Conservation (phyloP, 2,888 invertebrate species). For the Idaea aversata region DNA sequence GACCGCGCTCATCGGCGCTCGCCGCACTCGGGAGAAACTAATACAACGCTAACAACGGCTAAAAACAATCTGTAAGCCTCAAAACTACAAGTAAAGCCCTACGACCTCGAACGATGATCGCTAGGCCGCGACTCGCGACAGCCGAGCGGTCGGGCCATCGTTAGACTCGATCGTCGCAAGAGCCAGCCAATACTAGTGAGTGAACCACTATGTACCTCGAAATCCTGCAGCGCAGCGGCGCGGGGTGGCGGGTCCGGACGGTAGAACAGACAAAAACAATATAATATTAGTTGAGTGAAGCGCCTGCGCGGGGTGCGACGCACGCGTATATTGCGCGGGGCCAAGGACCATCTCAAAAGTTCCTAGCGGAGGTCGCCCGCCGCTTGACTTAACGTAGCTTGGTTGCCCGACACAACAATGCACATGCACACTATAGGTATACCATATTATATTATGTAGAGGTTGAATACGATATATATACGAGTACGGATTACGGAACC, state of each 20-base stretch:
- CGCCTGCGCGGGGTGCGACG: constrained; percentile 62
- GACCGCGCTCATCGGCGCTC: constrained; percentile 73
- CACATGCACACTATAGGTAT: constrained; percentile 27
- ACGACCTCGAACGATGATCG: constrained; percentile 78
- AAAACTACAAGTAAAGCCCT: constrained; percentile 81
- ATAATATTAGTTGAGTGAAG: constrained; percentile 80
- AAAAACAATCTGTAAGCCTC: constrained; percentile 81
- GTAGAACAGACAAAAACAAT: constrained; percentile 85
- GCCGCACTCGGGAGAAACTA: constrained; percentile 77
- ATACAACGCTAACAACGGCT: constrained; percentile 80
- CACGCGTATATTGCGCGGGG: constrained; percentile 16
- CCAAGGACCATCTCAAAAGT: constrained; percentile 97
- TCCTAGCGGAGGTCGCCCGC: constrained; percentile 78
- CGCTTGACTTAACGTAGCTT: constrained; percentile 22
- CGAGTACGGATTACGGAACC: constrained; percentile 47
- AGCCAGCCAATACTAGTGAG: constrained; percentile 75
- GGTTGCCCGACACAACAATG: constrained; percentile 33
- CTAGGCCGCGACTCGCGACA: constrained; percentile 59
- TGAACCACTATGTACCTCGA: constrained; percentile 88
- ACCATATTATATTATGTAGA: background rate
- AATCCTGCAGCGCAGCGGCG: constrained; percentile 88
- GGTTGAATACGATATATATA: constrained; percentile 1
- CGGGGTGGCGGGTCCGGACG: constrained; percentile 85
- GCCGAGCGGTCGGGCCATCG: constrained; percentile 61
- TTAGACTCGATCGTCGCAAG: constrained; percentile 69